A percentile compares a stretch with the other conserved stretches of the same genome.
These are phyloP conservation scores for Paracanthobrama guichenoti DNA, from an alignment of 2,113 vertebrate species.

Conservation along the genomic window DNA sequence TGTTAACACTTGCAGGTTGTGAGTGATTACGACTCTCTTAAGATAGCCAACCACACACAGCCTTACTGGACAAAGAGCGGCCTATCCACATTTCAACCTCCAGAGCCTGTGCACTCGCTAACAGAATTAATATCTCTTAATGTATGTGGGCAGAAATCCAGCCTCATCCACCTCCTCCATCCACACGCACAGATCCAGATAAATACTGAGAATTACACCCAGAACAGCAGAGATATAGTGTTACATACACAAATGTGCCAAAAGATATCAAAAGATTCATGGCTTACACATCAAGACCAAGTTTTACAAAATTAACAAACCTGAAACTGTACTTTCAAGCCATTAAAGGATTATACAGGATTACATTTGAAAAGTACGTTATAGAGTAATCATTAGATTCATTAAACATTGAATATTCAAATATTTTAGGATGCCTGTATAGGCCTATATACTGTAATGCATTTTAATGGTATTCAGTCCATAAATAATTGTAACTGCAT, in stretches of 20 bases:
- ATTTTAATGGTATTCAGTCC: neutral
- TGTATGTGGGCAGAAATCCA: constrained; percentile 69
- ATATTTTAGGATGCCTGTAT: neutral
- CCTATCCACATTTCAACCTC: constrained; percentile 60
- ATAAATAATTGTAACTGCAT: no score
- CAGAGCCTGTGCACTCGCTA: constrained; percentile 65
- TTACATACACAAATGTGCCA: neutral
- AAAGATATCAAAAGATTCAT: neutral
- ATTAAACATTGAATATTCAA: neutral
- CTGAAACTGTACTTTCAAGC: neutral
- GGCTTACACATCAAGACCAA: neutral
- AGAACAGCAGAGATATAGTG: neutral
- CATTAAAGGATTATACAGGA: neutral
- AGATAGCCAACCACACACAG: constrained; percentile 71
- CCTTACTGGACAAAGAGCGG: constrained; percentile 66
- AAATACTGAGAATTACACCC: neutral
- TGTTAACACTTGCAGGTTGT: constrained; percentile 63
- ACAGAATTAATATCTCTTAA: constrained; percentile 59
- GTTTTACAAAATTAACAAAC: neutral
- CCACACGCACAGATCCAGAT: constrained; percentile 40
- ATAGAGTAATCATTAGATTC: neutral
- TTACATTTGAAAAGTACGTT: neutral
- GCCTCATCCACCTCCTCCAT: constrained; percentile 62
- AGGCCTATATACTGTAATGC: neutral
- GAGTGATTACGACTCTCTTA: constrained; percentile 72